phyloP scores from a whole-genome alignment of 2,888 invertebrate genomes.

The Phalera bucephala region DNA sequence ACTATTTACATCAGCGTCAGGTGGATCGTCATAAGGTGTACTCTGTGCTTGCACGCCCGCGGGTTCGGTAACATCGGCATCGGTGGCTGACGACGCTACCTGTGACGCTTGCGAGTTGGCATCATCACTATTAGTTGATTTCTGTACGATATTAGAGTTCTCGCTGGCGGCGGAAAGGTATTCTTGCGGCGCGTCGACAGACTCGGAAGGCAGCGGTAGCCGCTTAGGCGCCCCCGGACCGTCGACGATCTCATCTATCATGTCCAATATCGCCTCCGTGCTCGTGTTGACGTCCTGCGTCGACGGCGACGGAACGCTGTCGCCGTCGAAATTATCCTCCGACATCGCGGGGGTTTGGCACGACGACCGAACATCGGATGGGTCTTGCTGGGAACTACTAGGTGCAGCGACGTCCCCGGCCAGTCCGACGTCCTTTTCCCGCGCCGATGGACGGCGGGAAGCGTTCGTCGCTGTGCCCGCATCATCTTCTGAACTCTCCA shows the following conservation, averaged over 20 bases:
- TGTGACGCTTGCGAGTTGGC: slow-evolving; percentile 18
- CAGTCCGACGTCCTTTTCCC: slow-evolving; percentile 76
- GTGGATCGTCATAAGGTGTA: slow-evolving; percentile 14
- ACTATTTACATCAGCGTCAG: slow-evolving; percentile 27
- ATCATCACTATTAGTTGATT: slow-evolving; percentile 20
- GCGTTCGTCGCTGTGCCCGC: slow-evolving; percentile 79
- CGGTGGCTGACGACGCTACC: slow-evolving; percentile 30
- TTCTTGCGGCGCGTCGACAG: slow-evolving; percentile 19
- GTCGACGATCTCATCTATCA: slow-evolving; percentile 79
- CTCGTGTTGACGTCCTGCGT: slow-evolving; percentile 73
- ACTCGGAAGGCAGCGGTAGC: slow-evolving; percentile 37
- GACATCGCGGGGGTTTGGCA: slow-evolving; percentile 69
- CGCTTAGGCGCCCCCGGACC: slow-evolving; percentile 73
- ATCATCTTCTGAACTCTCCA: slow-evolving; percentile 83
- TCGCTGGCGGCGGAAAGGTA: slow-evolving; percentile 19
- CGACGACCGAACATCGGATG: slow-evolving; percentile 56
- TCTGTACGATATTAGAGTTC: slow-evolving; percentile 24
- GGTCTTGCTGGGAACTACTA: slow-evolving; percentile 60
- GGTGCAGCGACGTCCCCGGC: slow-evolving; percentile 70
- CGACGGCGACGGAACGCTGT: slow-evolving; percentile 76
- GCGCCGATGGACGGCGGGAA: slow-evolving; percentile 81
- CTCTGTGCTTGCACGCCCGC: slow-evolving; percentile 16
- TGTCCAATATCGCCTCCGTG: slow-evolving; percentile 78
- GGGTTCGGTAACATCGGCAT: slow-evolving; percentile 34
- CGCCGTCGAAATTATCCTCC: slow-evolving; percentile 74